These are phyloP conservation scores for Daktulosphaira vitifoliae DNA, from an alignment of 1,140 invertebrate species.

Conservation along the genomic window DNA sequence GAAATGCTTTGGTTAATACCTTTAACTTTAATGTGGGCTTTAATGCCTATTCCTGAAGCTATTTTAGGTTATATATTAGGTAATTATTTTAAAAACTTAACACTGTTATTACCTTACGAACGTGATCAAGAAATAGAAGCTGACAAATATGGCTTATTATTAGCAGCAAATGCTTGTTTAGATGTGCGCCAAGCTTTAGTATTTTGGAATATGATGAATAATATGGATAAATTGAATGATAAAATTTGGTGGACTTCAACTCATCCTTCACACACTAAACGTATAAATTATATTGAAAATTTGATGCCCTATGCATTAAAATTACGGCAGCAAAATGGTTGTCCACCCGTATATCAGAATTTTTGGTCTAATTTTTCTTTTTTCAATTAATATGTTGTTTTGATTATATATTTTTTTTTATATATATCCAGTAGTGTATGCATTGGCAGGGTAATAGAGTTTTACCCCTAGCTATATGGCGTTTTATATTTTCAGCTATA, in stretches of 20 bases:
- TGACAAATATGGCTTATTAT: constrained; percentile 14
- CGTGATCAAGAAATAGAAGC: constrained; percentile 13
- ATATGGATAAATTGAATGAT: neutral
- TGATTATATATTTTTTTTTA: too few relatives aligned
- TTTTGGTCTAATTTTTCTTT: constrained; percentile 10
- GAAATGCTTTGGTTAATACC: constrained; percentile 20
- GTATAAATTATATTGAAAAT: constrained; percentile 12
- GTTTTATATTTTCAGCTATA: too few relatives aligned
- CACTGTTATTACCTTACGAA: constrained; percentile 13
- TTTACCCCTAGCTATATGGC: too few relatives aligned
- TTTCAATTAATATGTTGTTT: neutral
- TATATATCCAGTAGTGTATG: too few relatives aligned
- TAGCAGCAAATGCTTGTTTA: constrained; percentile 20
- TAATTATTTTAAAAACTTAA: constrained; percentile 15
- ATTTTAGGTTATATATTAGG: constrained; percentile 6
- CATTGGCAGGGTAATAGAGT: too few relatives aligned
- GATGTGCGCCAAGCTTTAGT: constrained; percentile 2
- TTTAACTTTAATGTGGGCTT: neutral
- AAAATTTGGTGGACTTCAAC: constrained; percentile 1
- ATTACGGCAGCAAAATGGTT: constrained; percentile 19
- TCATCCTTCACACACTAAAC: constrained; percentile 1
- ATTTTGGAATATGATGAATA: constrained; percentile 18
- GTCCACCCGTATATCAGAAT: neutral
- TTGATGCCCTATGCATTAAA: constrained; percentile 4
- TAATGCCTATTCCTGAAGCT: constrained; percentile 19